phyloP scores from a whole-genome alignment of 2,888 invertebrate genomes.

The Himalopsyche tibetana region DNA sequence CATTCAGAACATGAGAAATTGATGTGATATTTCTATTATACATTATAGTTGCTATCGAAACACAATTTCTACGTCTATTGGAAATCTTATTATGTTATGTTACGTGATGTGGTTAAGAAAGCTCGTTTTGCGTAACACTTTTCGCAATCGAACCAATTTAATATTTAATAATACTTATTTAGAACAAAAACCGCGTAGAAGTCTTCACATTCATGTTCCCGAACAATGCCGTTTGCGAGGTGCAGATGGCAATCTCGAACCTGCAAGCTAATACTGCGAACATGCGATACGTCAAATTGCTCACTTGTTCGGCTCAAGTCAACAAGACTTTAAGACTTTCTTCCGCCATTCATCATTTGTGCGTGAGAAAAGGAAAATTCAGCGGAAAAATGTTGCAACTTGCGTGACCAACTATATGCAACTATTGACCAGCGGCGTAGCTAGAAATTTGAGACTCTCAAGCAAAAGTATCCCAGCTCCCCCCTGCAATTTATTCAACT shows the following conservation, averaged over 20 bases:
- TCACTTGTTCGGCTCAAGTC: constrained; percentile 3
- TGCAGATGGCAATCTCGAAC: constrained; percentile 19
- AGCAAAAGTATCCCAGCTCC: no score
- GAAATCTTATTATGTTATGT: not conserved
- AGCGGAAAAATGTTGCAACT: not conserved
- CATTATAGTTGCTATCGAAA: no score
- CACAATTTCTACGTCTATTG: not conserved
- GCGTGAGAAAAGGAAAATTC: constrained; percentile 10
- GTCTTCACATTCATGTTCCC: not conserved
- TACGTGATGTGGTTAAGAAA: not conserved
- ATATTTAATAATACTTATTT: constrained; percentile 1
- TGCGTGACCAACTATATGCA: not conserved
- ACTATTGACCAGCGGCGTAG: not conserved
- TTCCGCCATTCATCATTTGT: constrained; percentile 31
- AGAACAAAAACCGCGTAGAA: not conserved
- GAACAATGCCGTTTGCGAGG: not conserved
- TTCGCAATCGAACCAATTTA: not conserved
- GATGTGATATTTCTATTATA: no score
- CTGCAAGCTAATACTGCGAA: not conserved
- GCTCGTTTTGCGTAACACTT: constrained; percentile 9
- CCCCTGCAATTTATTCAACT: no score
- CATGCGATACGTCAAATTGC: not conserved
- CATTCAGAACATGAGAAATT: no score
- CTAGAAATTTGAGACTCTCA: no score
- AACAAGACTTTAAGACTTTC: constrained; percentile 15